Base-by-base conservation (phyloP, 2,113 vertebrate genomes). In the Nesoenas mayeri region DNA sequence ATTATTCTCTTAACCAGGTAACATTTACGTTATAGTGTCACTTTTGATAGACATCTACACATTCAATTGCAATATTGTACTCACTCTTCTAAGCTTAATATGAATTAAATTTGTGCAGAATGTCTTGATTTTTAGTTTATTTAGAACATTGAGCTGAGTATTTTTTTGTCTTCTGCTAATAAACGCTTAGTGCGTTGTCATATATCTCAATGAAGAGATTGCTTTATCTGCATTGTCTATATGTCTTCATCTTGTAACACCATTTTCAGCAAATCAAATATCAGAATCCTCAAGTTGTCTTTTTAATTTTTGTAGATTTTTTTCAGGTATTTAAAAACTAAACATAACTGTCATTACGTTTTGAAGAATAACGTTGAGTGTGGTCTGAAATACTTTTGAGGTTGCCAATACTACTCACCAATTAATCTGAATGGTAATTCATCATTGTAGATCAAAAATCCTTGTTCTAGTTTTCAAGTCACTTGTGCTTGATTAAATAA, bases 1-100 rank as follows among this genome's bases (percentile, higher is more conserved):
- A 97, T 93, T 95, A 96, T 93, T 98, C 98, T 42, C 93, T 99
- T 86, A 93, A 97, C 24, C 98, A 99, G 99, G 99, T 99, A 98
- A 98, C 79, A 11, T 32, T 79, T 73, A 29, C 0, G 0, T 21
- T 89, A 25, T 44, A 15, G 57, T 57, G 10, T 89, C 9, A 9
- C 26, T 85, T 69, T 22, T 70, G 6, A 4, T 48, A 6, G 2
- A 15, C 0, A 0, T 58, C 70, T 44, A 24, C 16, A 48, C 42
- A 16, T 85, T 61, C 28, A 42, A 31, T 42, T 88, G 24, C 5
- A 11, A 5, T 72, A 9, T 69, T 72, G 5, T 40, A 19, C 1
- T 1, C 10, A 1, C 6, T 65, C 11, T 57, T 72, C 21, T 51
- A 67, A 54, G 16, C 12, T 72, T 80, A 34, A 16, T 25, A 11